phyloP scores from a whole-genome alignment of 1,140 invertebrate species.

The Drosophila athabasca region DNA sequence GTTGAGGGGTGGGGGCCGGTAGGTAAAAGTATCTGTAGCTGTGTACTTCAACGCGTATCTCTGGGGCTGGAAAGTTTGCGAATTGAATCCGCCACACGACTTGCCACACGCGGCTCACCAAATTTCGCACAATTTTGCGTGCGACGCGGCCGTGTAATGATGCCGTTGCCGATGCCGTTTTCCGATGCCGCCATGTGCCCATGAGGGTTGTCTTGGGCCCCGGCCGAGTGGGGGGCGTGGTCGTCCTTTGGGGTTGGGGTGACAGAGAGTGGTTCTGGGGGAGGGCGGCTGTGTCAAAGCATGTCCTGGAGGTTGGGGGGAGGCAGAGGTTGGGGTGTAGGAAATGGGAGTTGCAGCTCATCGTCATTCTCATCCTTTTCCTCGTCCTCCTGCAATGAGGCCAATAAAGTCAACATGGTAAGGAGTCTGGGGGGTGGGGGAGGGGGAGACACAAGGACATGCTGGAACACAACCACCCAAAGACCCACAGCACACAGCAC shows the following conservation, averaged over 20 bases:
- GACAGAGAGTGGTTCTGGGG: constrained; percentile 1
- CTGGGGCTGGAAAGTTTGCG: constrained; percentile 71
- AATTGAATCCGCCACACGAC: constrained; percentile 83
- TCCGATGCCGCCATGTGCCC: constrained; percentile 39
- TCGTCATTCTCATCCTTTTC: constrained; percentile 11
- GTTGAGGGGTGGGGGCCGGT: not conserved
- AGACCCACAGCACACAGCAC: not conserved
- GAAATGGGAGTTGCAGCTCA: constrained; percentile 28
- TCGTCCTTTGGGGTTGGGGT: constrained; percentile 1
- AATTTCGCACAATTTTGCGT: constrained; percentile 82
- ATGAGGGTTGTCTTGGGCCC: constrained; percentile 1
- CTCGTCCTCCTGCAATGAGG: constrained; percentile 63
- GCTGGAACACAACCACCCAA: constrained; percentile 3
- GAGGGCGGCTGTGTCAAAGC: constrained; percentile 68
- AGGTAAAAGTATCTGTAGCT: constrained; percentile 55
- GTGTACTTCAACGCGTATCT: constrained; percentile 3
- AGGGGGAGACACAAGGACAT: constrained; percentile 11
- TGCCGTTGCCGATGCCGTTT: constrained; percentile 15
- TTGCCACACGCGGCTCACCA: constrained; percentile 83
- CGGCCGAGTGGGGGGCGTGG: constrained; percentile 1
- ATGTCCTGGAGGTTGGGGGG: constrained; percentile 59
- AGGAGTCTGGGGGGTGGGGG: not conserved
- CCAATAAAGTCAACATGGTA: constrained; percentile 70
- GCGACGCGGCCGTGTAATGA: constrained; percentile 79
- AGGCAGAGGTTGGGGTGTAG: constrained; percentile 17